A percentile compares a stretch with the other conserved stretches of the same genome.
Conservation (phyloP, 2,797 vertebrate genomes). For the Pithecia hirsuta region DNA sequence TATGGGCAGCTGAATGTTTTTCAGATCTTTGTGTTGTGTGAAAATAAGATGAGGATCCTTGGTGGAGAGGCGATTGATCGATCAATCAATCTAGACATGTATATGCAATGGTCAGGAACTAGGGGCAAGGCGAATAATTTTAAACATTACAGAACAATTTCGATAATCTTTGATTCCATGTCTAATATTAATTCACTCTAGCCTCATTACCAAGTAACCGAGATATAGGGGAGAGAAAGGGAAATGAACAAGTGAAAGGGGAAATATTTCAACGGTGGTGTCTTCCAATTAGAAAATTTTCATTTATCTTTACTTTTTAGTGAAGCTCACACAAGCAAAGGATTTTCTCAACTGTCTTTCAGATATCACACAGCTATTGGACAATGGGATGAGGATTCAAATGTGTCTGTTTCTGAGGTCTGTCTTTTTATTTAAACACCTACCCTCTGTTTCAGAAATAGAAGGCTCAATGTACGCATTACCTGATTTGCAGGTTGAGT, state of each 20-base stretch:
- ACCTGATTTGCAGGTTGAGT: neutral
- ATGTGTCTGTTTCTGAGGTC: neutral
- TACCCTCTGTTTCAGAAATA: neutral
- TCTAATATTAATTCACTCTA: neutral
- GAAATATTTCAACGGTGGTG: neutral
- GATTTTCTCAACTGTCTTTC: neutral
- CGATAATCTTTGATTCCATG: neutral
- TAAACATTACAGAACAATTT: neutral
- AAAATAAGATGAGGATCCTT: neutral
- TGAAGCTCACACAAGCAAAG: neutral
- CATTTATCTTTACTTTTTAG: neutral
- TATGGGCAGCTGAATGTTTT: neutral
- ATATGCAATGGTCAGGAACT: neutral
- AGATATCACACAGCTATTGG: neutral
- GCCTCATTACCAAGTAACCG: neutral
- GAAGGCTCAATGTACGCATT: neutral
- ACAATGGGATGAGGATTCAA: neutral
- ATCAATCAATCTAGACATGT: neutral
- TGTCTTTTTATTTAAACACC: neutral
- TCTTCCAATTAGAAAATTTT: neutral
- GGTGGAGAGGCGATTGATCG: neutral
- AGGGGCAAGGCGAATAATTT: neutral
- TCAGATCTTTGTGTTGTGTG: constrained; percentile 26
- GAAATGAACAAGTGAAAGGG: neutral
- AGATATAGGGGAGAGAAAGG: neutral